Conservation (phyloP, 2,888 invertebrate genomes). For the Dioctria rufipes region DNA sequence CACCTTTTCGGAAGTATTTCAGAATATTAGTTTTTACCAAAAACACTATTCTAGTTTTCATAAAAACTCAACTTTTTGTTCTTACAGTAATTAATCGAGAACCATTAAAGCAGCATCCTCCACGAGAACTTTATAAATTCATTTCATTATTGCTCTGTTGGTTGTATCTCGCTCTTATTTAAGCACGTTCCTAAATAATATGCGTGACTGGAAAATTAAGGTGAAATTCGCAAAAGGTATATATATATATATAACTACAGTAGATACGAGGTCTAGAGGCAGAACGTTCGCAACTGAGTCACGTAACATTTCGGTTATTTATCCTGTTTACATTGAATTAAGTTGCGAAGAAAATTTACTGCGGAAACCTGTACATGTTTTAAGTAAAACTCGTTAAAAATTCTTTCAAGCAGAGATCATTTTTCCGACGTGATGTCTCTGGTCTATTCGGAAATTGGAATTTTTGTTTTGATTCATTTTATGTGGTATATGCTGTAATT, state of each 20-base stretch:
- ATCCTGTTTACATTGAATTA: slow-evolving; percentile 44
- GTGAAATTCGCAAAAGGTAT: slow-evolving; percentile 22
- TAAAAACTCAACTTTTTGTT: background rate
- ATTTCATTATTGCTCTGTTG: slow-evolving; percentile 10
- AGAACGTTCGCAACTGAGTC: slow-evolving; percentile 18
- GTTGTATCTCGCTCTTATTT: background rate
- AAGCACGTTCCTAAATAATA: slow-evolving; percentile 23
- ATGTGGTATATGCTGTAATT: too few species aligned
- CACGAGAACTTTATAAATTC: slow-evolving; percentile 8
- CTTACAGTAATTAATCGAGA: slow-evolving; percentile 2
- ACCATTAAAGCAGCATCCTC: slow-evolving; percentile 10
- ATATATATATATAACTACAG: background rate
- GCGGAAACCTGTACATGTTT: slow-evolving; percentile 16
- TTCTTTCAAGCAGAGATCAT: slow-evolving; percentile 1
- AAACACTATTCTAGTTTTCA: background rate
- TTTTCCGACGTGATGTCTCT: background rate
- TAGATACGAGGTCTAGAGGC: too few species aligned
- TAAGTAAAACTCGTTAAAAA: slow-evolving; percentile 16
- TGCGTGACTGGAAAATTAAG: slow-evolving; percentile 39
- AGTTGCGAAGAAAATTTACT: slow-evolving; percentile 35
- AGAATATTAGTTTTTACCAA: background rate
- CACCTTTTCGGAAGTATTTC: too few species aligned
- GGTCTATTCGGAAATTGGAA: too few species aligned
- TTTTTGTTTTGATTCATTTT: too few species aligned
- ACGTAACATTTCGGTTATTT: slow-evolving; percentile 38